These are phyloP conservation scores for Perca flavescens DNA, from an alignment of 2,113 vertebrate genomes.

Conservation along the genomic window DNA sequence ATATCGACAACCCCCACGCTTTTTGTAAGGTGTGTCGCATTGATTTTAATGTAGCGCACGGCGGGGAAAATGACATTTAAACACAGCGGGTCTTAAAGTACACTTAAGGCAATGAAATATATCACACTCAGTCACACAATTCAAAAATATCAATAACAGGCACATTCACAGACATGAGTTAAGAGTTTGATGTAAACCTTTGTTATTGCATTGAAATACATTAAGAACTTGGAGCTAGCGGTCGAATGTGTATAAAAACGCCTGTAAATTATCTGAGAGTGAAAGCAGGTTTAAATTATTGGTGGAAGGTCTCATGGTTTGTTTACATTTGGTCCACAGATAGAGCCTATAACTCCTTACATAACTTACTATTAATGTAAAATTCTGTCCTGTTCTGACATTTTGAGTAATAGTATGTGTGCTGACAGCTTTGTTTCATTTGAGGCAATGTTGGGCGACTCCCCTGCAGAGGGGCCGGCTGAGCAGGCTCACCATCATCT, in stretches of 20 bases:
- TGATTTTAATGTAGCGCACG: too few relatives aligned
- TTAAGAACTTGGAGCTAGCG: neutral
- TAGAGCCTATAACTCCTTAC: neutral
- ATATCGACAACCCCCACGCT: too few relatives aligned
- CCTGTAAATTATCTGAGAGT: neutral
- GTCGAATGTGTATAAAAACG: neutral
- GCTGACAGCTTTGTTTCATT: conserved; percentile 39
- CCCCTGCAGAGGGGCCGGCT: conserved; percentile 12
- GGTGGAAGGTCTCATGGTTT: neutral
- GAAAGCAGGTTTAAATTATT: neutral
- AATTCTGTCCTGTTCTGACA: conserved; percentile 2
- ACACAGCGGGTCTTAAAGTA: too few relatives aligned
- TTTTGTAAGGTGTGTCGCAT: too few relatives aligned
- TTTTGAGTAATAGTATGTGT: conserved; percentile 17
- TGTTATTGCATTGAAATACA: neutral
- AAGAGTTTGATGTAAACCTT: neutral
- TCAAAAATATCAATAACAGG: neutral
- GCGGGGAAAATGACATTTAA: too few relatives aligned
- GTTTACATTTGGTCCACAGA: conserved; percentile 2
- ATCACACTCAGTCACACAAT: neutral
- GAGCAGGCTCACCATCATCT: conserved; percentile 90
- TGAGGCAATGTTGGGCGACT: conserved; percentile 9
- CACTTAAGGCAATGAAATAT: neutral
- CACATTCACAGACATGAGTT: neutral
- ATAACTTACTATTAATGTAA: conserved; percentile 15